Conservation (phyloP, 2,888 invertebrate genomes). For the Pherbina coryleti region DNA sequence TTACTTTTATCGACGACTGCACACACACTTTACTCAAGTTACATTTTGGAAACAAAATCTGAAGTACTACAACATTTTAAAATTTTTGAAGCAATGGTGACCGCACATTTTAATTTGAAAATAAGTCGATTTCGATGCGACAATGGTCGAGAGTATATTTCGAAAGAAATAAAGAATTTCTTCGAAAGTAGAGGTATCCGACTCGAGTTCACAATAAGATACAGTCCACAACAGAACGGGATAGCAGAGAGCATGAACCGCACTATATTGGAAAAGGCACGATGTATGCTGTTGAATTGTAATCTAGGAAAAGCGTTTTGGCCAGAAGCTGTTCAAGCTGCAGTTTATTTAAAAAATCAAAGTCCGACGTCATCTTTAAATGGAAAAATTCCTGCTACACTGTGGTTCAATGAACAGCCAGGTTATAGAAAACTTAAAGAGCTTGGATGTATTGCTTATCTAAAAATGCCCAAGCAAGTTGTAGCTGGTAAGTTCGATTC, state of each 20-base stretch:
- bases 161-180: slow-evolving; percentile 54
- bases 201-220: slow-evolving; percentile 62
- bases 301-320: slow-evolving; percentile 57
- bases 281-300: slow-evolving; percentile 55
- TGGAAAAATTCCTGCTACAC: slow-evolving; percentile 60
- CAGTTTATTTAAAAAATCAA: slow-evolving; percentile 60
- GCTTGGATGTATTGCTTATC: slow-evolving; percentile 50
- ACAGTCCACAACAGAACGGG: slow-evolving; percentile 63
- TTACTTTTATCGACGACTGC: slow-evolving; percentile 59
- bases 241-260: slow-evolving; percentile 58
- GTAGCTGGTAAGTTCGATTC: not conserved
- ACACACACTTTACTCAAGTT: slow-evolving; percentile 57
- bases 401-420: slow-evolving; percentile 62
- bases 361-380: slow-evolving; percentile 57
- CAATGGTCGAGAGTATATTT: slow-evolving; percentile 58
- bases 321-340: slow-evolving; percentile 61
- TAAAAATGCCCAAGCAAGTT: not conserved
- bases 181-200: slow-evolving; percentile 55
- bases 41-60: slow-evolving; percentile 53
- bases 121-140: slow-evolving; percentile 55
- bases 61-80: slow-evolving; percentile 53
- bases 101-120: slow-evolving; percentile 53
- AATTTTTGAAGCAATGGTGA: slow-evolving; percentile 51
- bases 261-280: slow-evolving; percentile 61
- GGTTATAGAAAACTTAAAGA: slow-evolving; percentile 54